A percentile compares a stretch with the other conserved stretches of the same genome.
Conservation (phyloP, 2,797 vertebrate genomes). For the Onychomys arenicola region DNA sequence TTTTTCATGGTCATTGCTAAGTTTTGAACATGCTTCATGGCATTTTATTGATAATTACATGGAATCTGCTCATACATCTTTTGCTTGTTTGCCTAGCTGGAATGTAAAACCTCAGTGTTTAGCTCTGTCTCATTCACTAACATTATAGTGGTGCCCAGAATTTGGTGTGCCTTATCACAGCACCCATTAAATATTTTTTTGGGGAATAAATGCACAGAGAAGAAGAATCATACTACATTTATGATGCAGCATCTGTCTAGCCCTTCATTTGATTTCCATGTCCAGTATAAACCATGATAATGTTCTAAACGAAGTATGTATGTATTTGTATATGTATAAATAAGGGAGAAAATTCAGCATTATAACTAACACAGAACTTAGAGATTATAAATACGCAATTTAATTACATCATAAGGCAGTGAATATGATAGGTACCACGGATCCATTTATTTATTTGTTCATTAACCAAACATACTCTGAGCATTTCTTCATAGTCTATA, state of each 20-base stretch:
- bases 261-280: background rate
- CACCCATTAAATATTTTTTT: background rate
- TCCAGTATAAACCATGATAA: background rate
- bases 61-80: background rate
- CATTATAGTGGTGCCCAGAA: background rate
- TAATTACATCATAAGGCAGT: background rate
- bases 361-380: background rate
- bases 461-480: background rate
- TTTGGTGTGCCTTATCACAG: background rate
- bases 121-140: background rate
- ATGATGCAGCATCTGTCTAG: background rate
- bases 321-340: too few species aligned
- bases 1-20: background rate
- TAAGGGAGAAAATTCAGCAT: background rate
- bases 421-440: background rate
- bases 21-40: background rate
- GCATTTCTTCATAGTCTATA: background rate
- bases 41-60: background rate
- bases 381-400: background rate
- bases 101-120: background rate
- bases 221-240: background rate
- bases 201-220: background rate
- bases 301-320: background rate
- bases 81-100: background rate
- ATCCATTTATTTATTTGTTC: constrained; percentile 9